Evolutionary conservation across 2,113 vertebrate genomes (phyloP), one percentile per base, ranked within the genome.

Genomic region (Eptesicus fuscus): DNA sequence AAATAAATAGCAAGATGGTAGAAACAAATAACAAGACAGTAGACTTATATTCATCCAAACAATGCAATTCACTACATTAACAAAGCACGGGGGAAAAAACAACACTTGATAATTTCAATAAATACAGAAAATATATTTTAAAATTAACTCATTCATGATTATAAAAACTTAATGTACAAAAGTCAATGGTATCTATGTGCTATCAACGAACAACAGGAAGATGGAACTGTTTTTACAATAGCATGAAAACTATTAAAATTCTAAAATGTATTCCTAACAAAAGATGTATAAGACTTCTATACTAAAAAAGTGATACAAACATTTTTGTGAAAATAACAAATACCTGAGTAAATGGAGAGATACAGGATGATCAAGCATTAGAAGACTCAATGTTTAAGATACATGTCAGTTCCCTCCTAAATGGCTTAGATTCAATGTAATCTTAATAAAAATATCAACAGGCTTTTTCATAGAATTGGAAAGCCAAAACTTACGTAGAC

Each of bases 241-340:
- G 83, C n/a, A 92, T 79, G 88, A 96, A 44, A 94, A 17, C 17
- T 23, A 61, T 59, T 59, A 90, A 65, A 93, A 94, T 51, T 78
- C 20, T 30, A 67, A 85, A 94, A 40, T 63, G 25, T 80, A 83
- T 90, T 87, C 35, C 42, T 90, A 88, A 94, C 40, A 87, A 88
- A 93, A 79, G 59, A 83, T 28, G 25, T 76, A 5, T 4, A 56
- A 84, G 42, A 71, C 14, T 5, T 30, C 12, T 61, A 93, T 25
- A 79, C 44, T 69, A 84, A 87, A 88, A 95, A 74, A 28, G 42
- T 25, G 65, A 28, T n/a, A 59, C 1, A 71, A 94, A 84, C 40
- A 22, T 10, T 85, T 10, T 7, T 85, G 59, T 95, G 49, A 87
- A 92, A 88, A 85, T 74, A 80, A 88, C 89, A 32, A 86, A 20